Evolutionary conservation across 2,888 invertebrate species (phyloP).

Genomic region (Torymus aiolomorphi): DNA sequence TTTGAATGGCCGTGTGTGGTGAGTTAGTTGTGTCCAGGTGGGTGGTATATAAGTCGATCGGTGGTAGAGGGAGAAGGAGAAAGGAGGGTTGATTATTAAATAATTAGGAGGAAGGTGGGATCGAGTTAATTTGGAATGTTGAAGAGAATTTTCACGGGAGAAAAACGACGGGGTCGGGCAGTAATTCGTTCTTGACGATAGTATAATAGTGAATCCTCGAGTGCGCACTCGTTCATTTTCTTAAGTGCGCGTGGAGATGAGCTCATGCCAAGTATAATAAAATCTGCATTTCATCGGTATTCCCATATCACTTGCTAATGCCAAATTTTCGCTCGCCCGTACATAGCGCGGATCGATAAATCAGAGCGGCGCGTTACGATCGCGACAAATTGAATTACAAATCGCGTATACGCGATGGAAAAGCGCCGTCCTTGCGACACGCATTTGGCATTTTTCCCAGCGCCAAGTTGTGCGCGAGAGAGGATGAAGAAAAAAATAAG

Average conservation of each 20-base stretch:
- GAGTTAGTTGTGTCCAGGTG: no score
- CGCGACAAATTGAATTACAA: constrained; percentile 26
- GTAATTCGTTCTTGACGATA: no score
- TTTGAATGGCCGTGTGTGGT: constrained; percentile 9
- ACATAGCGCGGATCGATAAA: no score
- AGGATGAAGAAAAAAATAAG: not conserved
- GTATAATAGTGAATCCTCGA: no score
- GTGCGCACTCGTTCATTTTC: no score
- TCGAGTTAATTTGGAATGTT: no score
- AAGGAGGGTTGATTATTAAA: no score
- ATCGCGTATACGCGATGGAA: not conserved
- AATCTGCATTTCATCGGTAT: not conserved
- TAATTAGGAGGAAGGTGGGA: no score
- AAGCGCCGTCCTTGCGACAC: constrained; percentile 12
- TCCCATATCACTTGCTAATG: not conserved
- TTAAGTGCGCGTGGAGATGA: not conserved
- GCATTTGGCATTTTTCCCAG: constrained; percentile 5
- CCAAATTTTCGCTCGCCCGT: not conserved
- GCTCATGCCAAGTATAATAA: not conserved
- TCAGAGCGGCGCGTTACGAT: not conserved
- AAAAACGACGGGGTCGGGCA: no score
- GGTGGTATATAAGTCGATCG: no score
- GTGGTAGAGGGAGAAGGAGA: no score
- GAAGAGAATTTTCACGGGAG: no score
- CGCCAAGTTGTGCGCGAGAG: not conserved